Base-by-base conservation (phyloP, 30 jellyfish, hydroid and myxozoan species). In the Aurelia sp. region DNA sequence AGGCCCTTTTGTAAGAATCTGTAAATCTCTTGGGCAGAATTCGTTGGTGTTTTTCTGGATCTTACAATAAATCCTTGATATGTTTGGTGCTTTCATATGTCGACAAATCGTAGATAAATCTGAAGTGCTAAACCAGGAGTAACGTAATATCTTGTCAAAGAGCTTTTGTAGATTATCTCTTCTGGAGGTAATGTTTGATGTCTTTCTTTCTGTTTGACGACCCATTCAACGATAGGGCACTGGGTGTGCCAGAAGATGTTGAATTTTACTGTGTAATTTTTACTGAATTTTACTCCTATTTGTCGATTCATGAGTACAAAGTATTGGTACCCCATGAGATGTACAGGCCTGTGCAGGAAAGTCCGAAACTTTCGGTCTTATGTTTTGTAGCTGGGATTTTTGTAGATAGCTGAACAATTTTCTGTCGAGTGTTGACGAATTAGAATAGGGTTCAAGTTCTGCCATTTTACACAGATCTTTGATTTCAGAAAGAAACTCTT, bases 71-170 rank as follows among this genome's bases (percentile, higher is more conserved):
- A 18, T 64, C 67, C 33, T 16, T 24, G 72, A 80, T 38, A 44
- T 20, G 13, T 8, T 75, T 31, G 21, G n/a, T 33, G 74, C 86
- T 51, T 75, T 75, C 86, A 75, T 75, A 75, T 75, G 86, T 75
- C 86, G 55, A n/a, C 86, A 75, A 55, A 40, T 53, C 44, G 70
- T 75, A 75, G 86, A 75, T 53, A 35, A 75, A 33, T 12, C 74
- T 16, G n/a, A 40, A 38, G 69, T 57, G 61, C 47, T 17, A 75
- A 75, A 60, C 84, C 74, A 61, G n/a, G 21, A 19, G 86, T 75
- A 75, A 75, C 59, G 13, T 10, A 75, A 75, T 75, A 75, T 55
- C 18, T 50, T 53, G 73, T 2, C 24, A 51, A 22, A 62, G 31
- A 53, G 30, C 47, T 20, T 8, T 17, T 75, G 27, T 69, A 24